Evolutionary conservation across 2,888 invertebrate species (phyloP), one percentile per base, ranked within the genome.

Genomic region (Macropis europaea): DNA sequence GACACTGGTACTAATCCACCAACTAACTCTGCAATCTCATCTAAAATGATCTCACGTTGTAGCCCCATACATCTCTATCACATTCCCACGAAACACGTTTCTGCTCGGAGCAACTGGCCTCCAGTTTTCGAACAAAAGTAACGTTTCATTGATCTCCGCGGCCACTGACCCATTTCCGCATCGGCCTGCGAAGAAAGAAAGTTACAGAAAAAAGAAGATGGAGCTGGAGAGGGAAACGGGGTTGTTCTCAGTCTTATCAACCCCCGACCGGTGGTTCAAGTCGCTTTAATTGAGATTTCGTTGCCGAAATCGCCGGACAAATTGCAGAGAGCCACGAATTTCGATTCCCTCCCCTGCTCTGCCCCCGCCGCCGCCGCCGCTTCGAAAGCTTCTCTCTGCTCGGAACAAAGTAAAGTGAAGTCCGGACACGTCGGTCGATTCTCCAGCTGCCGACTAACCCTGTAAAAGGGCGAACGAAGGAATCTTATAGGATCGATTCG

Each of bases 401-500:
- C 34, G 19, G 19, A 38, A 40, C n/a, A n/a, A 13, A 17, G 26
- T 43, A 42, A 56, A 59, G 47, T 36, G 38, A 60, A 81, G 78
- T 78, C 78, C 67, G 62, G 42, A 76, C 81, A 76, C 81, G 81
- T 81, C 68, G 66, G 61, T 59, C 61, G 67, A 66, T 66, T 36
- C 53, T 28, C 30, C 40, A 63, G 53, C 67, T 56, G 69, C 70
- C 57, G 62, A 66, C 74, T 59, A 72, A 75, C 76, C 72, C 67
- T 69, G 75, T 69, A 67, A 78, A 76, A 54, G 69, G 62, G 38
- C 52, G 67, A 77, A 63, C 47, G 42, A 32, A 36, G 24, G 75
- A 73, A 77, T 80, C 79, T 72, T 70, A 63, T 62, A 73, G 71
- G 78, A 78, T 81, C 73, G 81, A 81, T 76, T 76, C 67, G 61